Evolutionary conservation across 2,113 vertebrate genomes (phyloP), one percentile per base, ranked within the genome.

Genomic region (Puntigrus tetrazona): DNA sequence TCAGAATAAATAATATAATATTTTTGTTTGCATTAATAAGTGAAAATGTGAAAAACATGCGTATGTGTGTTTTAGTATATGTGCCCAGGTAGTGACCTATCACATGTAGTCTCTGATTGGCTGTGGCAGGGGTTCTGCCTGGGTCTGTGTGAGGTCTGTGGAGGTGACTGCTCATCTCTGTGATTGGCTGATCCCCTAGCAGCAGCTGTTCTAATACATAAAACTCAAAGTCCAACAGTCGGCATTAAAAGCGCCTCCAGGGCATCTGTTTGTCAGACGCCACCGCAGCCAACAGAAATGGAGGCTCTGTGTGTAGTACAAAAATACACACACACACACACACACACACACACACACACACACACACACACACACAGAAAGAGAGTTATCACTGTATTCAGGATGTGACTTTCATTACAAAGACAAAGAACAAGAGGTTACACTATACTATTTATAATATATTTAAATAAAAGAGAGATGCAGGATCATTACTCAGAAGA

Each of bases 141-240:
- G 50, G 74, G 27, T 78, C 16, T 84, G 29, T 75, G 67, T 83
- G 81, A 59, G 67, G n/a, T 84, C 76, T 77, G 77, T 77, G 67
- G 34, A 70, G 61, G 86, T 82, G 86, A 78, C 52, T 59, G 73
- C 79, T 65, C 59, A 31, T 84, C 73, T 65, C 73, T 77, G 73
- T 52, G 82, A 77, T 13, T 80, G 59, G 82, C 27, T 55, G 78
- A 74, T 75, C 61, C 34, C 34, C 85, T 80, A 47, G 79, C 52
- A 83, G 85, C 85, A 86, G 55, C 82, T 86, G 87, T 74, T 86
- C 34, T 67, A 78, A 52, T 82, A 69, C n/a, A 88, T 88, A 84
- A 86, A 59, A 78, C 78, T 88, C 87, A 88, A 88, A 88, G 63
- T 84, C 73, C 22, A 63, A 69, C 55, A 52, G 73, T 73, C 38